Conservation (phyloP, 2,888 invertebrate genomes). For the Melanophora roralis region DNA sequence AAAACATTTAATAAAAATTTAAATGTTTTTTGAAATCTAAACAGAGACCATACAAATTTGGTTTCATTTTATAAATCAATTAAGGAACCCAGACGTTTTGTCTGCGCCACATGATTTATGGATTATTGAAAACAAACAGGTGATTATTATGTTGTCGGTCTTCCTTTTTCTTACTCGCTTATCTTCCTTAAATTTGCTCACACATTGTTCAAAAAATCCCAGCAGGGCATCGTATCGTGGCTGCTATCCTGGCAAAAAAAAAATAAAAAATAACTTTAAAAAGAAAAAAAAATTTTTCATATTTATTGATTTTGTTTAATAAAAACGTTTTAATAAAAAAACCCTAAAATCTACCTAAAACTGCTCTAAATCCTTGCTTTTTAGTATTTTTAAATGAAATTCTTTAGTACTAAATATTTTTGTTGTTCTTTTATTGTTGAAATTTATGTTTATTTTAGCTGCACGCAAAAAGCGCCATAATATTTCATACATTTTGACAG, state of each 20-base stretch:
- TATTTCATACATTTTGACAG: slow-evolving; percentile 51
- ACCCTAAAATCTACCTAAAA: not conserved
- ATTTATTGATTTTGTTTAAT: slow-evolving; percentile 44
- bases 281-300: not conserved
- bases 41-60: not conserved
- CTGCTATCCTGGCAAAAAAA: not conserved
- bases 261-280: not conserved
- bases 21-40: not conserved
- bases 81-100: slow-evolving; percentile 49
- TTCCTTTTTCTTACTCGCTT: not conserved
- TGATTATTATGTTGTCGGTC: slow-evolving; percentile 45
- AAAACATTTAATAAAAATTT: slow-evolving; percentile 22
- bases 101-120: slow-evolving; percentile 55
- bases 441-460: slow-evolving; percentile 23
- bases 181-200: not conserved
- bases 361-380: not conserved
- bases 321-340: slow-evolving; percentile 10
- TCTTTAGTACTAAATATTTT: not conserved
- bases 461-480: slow-evolving; percentile 50
- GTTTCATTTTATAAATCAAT: slow-evolving; percentile 42
- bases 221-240: not conserved
- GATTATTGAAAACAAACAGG: slow-evolving; percentile 50
- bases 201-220: not conserved
- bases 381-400: not conserved
- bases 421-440: not conserved